These are phyloP conservation scores for Hyla sarda DNA, from an alignment of 2,113 vertebrate genomes.

Conservation along the genomic window DNA sequence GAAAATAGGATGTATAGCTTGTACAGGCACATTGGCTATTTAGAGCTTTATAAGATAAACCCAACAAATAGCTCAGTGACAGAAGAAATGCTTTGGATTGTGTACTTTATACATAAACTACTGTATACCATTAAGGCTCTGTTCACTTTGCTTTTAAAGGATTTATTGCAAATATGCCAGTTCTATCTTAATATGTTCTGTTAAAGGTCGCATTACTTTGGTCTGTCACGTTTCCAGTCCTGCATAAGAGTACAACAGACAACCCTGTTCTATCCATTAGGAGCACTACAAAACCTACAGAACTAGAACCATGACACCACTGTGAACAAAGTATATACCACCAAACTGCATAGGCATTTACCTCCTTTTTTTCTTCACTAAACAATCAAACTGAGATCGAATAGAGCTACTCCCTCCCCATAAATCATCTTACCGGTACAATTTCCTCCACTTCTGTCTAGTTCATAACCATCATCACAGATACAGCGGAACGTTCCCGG, in stretches of 20 bases:
- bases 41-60: too few relatives aligned
- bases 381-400: not conserved
- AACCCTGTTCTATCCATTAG: not conserved
- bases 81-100: too few relatives aligned
- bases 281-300: not conserved
- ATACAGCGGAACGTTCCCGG: slow-evolving; percentile 92
- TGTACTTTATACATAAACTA: not conserved
- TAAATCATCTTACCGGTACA: slow-evolving; percentile 81
- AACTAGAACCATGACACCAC: not conserved
- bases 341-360: not conserved
- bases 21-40: not conserved
- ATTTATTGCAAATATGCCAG: too few relatives aligned
- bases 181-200: too few relatives aligned
- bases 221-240: too few relatives aligned
- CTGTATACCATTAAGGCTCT: not conserved
- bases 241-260: not conserved
- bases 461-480: slow-evolving; percentile 88
- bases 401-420: not conserved
- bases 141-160: not conserved
- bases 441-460: slow-evolving; percentile 89
- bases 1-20: not conserved
- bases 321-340: not conserved
- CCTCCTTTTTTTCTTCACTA: not conserved
- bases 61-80: too few relatives aligned
- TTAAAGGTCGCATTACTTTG: too few relatives aligned